These are phyloP conservation scores for Tipula vernalis DNA, from an alignment of 2,888 invertebrate species.

Conservation along the genomic window DNA sequence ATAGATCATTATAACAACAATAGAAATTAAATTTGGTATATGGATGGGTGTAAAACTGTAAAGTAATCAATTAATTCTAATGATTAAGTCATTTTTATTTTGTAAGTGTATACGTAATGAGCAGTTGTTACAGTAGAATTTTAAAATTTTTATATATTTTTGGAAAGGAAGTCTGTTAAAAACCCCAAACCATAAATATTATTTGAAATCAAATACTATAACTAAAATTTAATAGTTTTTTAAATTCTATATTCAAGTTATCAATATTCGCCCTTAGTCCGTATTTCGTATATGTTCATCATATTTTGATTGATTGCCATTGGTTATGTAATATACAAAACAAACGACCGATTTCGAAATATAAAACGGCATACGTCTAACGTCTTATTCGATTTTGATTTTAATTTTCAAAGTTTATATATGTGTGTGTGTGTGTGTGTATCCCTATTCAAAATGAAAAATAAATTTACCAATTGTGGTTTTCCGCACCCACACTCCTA, in stretches of 20 bases:
- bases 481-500: background rate
- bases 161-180: background rate
- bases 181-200: background rate
- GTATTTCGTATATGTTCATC: background rate
- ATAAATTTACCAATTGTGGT: background rate
- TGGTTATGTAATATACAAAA: background rate
- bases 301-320: background rate
- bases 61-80: background rate
- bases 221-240: background rate
- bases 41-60: background rate
- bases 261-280: background rate
- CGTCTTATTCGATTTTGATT: background rate
- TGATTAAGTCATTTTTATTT: background rate
- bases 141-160: background rate
- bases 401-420: background rate
- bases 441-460: background rate
- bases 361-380: background rate
- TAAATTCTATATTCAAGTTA: background rate
- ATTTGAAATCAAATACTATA: background rate
- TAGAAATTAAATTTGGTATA: background rate
- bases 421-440: background rate
- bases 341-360: background rate
- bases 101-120: background rate
- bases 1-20: background rate
- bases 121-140: background rate